Conservation (phyloP, 92 coral and sea anemone species). For the Desmophyllum pertusum region DNA sequence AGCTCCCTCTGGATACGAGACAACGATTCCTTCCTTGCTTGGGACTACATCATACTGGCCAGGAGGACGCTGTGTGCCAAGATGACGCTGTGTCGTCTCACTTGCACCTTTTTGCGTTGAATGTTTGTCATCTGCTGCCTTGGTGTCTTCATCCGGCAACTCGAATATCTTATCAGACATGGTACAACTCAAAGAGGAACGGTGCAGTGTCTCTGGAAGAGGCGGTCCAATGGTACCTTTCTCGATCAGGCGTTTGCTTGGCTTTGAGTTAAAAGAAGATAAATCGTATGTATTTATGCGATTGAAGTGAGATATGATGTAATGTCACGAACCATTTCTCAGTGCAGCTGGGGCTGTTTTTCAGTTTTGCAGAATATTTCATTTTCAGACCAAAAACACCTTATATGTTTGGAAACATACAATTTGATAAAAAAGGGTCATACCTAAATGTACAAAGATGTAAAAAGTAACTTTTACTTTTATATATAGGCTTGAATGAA, state of each 20-base stretch:
- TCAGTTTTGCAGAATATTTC: neutral
- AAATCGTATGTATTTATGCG: neutral
- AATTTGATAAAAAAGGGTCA: neutral
- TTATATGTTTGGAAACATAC: neutral
- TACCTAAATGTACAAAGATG: no score
- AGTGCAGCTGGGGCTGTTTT: neutral
- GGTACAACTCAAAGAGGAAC: neutral
- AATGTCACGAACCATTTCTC: neutral
- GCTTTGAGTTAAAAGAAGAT: neutral
- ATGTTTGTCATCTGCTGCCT: neutral
- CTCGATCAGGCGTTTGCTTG: neutral
- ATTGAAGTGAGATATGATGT: neutral
- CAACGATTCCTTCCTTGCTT: neutral
- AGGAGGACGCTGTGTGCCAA: no score
- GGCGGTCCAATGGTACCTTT: neutral
- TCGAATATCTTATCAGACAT: constrained; percentile 1
- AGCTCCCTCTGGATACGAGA: neutral
- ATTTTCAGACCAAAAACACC: neutral
- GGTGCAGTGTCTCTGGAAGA: neutral
- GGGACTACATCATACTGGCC: neutral
- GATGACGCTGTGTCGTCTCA: neutral
- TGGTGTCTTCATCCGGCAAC: neutral
- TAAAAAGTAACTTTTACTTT: neutral
- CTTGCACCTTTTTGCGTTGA: neutral
- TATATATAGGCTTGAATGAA: neutral